A percentile compares a stretch with the other conserved stretches of the same genome.
Conservation (phyloP, 2,113 vertebrate species). For the Rostratula benghalensis region DNA sequence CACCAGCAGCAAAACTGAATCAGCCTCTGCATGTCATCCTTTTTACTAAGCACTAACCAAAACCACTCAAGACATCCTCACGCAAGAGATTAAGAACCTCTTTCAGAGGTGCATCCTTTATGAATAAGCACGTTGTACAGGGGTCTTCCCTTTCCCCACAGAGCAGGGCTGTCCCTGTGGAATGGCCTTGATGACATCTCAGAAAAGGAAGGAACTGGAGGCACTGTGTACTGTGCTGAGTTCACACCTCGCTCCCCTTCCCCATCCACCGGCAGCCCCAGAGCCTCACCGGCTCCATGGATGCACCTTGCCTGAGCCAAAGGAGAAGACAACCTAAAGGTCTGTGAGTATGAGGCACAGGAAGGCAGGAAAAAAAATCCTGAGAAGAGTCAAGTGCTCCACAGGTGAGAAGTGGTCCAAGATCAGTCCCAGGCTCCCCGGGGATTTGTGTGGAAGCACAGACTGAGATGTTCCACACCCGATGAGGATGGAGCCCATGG, state of each 20-base stretch:
- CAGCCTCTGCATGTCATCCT: rapidly evolving
- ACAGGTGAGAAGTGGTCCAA: too few relatives aligned
- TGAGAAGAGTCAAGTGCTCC: background rate
- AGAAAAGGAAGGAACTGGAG: background rate
- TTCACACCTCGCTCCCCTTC: rapidly evolving
- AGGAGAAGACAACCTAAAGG: background rate
- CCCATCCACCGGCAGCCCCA: rapidly evolving
- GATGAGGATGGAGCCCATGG: background rate
- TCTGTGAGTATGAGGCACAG: background rate
- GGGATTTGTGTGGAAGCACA: background rate
- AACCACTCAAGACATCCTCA: rapidly evolving
- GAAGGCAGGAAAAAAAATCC: background rate
- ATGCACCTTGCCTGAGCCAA: background rate
- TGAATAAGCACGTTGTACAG: rapidly evolving
- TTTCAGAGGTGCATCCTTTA: rapidly evolving
- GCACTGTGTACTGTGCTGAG: background rate
- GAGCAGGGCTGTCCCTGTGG: background rate
- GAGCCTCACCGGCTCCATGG: background rate
- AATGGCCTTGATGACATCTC: background rate
- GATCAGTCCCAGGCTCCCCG: rapidly evolving
- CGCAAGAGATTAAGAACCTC: too few relatives aligned
- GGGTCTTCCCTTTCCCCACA: background rate
- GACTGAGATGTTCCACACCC: background rate
- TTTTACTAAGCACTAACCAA: background rate
- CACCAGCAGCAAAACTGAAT: background rate